Conservation (phyloP, 2,888 invertebrate genomes). For the Drosophila percnosoma region DNA sequence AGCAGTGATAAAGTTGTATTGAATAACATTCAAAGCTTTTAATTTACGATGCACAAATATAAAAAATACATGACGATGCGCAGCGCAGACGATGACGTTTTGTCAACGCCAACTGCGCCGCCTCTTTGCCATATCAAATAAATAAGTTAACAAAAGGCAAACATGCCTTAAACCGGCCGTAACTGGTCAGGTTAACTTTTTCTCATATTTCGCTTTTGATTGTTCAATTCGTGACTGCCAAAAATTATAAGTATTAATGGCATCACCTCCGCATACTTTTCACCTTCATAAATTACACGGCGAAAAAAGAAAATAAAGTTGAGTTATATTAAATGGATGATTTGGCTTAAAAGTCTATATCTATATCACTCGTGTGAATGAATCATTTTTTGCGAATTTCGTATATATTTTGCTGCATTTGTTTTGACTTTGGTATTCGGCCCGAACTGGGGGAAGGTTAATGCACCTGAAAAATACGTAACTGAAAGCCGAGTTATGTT, state of each 20-base stretch:
- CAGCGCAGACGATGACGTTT: constrained; percentile 47
- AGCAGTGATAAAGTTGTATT: constrained; percentile 1
- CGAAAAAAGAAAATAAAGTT: constrained; percentile 13
- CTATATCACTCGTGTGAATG: constrained; percentile 49
- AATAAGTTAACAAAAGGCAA: constrained; percentile 44
- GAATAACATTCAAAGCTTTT: constrained; percentile 43
- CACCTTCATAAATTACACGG: constrained; percentile 65
- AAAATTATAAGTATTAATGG: constrained; percentile 47
- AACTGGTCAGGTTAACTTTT: constrained; percentile 28
- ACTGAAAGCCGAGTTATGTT: constrained; percentile 47
- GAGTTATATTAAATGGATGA: constrained; percentile 43
- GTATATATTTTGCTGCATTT: constrained; percentile 51
- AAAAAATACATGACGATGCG: constrained; percentile 32
- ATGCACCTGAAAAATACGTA: constrained; percentile 52
- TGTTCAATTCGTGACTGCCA: constrained; percentile 21
- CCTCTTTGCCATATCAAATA: constrained; percentile 45
- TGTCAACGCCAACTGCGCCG: constrained; percentile 36
- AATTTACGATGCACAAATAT: constrained; percentile 47
- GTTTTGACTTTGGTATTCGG: constrained; percentile 69
- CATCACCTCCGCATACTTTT: constrained; percentile 47
- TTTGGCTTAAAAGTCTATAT: constrained; percentile 34
- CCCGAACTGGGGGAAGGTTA: constrained; percentile 43
- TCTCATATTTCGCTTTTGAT: constrained; percentile 3
- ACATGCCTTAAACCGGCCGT: constrained; percentile 32
- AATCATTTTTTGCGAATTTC: constrained; percentile 66